Evolutionary conservation across 1,140 invertebrate genomes (phyloP), one percentile per base, ranked within the genome.

Genomic region (Anadara kagoshimensis): DNA sequence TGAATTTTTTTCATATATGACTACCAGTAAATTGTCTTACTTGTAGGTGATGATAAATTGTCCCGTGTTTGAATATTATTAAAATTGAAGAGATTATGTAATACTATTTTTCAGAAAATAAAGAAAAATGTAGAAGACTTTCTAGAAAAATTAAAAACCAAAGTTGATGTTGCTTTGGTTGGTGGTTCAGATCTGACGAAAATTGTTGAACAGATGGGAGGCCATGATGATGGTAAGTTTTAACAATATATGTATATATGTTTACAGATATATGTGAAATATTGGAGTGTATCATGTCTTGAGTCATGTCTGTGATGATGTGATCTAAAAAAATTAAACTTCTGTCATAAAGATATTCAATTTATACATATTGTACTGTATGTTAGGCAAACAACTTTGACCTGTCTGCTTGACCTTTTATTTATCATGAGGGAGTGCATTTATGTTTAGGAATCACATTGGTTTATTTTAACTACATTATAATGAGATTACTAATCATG

Each of bases 101-200:
- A 24, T 65, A 61, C n/a, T 68, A 61, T 69, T 72, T 86, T 88
- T 56, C 81, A 94, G 91, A 83, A 87, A 49, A 97, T 99, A 20
- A 90, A 92, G 5, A 84, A 92, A 7, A 92, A 94, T 2, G 92
- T 98, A 79, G 93, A 95, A 85, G 89, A 92, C 12, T 98, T 97
- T 89, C 86, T 99, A 20, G 12, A 83, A 49, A 83, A 88, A 56
- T 86, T 95, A 22, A 91, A 93, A 0, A 90, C 93, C 83, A 90
- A 92, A 73, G 94, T 93, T 59, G 90, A 91, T 0, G 89, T 99
- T 54, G 98, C 94, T 1, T 87, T 99, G 12, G 96, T 99, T 22
- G 97, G 98, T 62, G 98, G 98, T 7, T 99, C 98, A 0, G 98
- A 99, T 90, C 91, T 98, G 66, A 89, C 84, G 1, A 99, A 99